phyloP scores from a whole-genome alignment of 2,888 invertebrate species.

The Cynaeus angustus region DNA sequence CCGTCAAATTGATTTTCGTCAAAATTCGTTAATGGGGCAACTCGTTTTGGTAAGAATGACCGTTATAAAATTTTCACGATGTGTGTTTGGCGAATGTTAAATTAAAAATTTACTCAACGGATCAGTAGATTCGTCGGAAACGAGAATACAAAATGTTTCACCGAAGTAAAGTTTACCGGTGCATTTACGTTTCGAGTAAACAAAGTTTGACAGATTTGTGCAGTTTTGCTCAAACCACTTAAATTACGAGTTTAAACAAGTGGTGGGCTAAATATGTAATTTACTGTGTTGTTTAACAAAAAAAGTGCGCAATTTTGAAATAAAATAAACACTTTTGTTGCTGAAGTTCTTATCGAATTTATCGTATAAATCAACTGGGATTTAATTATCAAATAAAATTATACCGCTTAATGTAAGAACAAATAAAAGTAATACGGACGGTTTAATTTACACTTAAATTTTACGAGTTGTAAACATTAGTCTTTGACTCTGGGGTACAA shows the following conservation, averaged over 20 bases:
- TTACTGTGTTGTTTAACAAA: too few species aligned
- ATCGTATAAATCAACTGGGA: conserved; percentile 25
- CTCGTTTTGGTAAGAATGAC: background rate
- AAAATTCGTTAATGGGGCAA: background rate
- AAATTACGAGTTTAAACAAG: too few species aligned
- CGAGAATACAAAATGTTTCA: too few species aligned
- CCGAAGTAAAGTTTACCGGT: too few species aligned
- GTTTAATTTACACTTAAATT: conserved; percentile 19
- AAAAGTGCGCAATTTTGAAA: background rate
- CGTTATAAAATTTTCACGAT: background rate
- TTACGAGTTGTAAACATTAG: conserved; percentile 26
- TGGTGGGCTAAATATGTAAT: too few species aligned
- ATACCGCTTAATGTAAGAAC: conserved; percentile 22
- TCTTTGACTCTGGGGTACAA: conserved; percentile 7
- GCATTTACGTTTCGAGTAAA: too few species aligned
- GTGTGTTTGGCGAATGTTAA: background rate
- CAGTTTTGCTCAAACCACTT: too few species aligned
- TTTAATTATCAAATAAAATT: conserved; percentile 32
- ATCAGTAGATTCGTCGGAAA: too few species aligned
- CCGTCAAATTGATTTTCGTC: conserved; percentile 31
- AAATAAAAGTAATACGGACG: conserved; percentile 28
- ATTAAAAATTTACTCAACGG: background rate
- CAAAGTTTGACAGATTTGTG: too few species aligned
- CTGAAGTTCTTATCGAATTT: conserved; percentile 8
- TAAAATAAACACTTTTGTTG: conserved; percentile 4